Evolutionary conservation across 2,888 invertebrate genomes (phyloP).

Genomic region (Pediacus dermestoides): DNA sequence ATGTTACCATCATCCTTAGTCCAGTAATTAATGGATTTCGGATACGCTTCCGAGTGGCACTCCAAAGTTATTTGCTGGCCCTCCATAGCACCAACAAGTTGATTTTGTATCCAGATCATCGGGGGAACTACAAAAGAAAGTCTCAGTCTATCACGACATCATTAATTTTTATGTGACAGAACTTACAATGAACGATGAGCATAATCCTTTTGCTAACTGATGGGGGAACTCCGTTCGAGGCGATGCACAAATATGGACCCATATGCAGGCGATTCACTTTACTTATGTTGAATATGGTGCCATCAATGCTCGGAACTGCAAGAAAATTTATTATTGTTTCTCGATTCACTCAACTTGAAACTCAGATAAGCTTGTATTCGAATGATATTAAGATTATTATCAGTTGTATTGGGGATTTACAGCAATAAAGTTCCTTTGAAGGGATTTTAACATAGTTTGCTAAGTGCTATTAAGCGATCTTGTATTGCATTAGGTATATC

Average conservation of each 20-base stretch:
- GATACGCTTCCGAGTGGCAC: constrained; percentile 72
- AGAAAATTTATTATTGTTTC: constrained; percentile 22
- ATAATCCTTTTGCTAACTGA: constrained; percentile 85
- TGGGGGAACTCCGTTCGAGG: constrained; percentile 81
- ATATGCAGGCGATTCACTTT: constrained; percentile 73
- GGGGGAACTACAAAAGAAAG: constrained; percentile 60
- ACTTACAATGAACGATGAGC: constrained; percentile 76
- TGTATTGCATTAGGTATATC: no score
- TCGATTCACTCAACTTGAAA: constrained; percentile 4
- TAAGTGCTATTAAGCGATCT: no score
- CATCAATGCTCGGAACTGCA: constrained; percentile 64
- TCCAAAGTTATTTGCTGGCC: constrained; percentile 66
- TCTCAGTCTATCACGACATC: neutral
- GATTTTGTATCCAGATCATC: constrained; percentile 69
- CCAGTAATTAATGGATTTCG: constrained; percentile 73
- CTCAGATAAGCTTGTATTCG: constrained; percentile 6
- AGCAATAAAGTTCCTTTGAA: no score
- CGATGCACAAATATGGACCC: constrained; percentile 78
- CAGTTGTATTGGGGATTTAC: no score
- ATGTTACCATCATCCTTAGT: constrained; percentile 64
- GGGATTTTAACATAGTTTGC: no score
- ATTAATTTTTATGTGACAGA: constrained; percentile 11
- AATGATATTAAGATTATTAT: constrained; percentile 10
- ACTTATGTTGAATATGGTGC: constrained; percentile 64
- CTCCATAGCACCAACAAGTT: constrained; percentile 64